Conservation (phyloP, 1,140 invertebrate genomes). For the Belonocnema kinseyi region DNA sequence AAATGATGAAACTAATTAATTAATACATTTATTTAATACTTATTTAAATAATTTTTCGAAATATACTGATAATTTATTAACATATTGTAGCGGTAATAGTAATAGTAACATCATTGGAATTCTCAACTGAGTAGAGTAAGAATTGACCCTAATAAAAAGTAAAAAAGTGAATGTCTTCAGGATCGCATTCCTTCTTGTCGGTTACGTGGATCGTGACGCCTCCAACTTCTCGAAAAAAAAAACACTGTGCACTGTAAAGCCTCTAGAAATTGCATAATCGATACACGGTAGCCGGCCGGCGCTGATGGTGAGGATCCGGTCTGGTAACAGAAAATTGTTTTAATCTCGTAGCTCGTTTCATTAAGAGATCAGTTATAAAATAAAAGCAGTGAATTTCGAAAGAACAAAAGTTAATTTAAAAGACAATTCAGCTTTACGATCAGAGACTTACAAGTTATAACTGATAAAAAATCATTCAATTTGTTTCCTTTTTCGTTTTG, state of each 20-base stretch:
- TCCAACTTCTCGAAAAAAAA: constrained; percentile 13
- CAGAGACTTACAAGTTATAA: neutral
- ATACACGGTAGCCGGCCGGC: neutral
- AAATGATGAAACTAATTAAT: too few species aligned
- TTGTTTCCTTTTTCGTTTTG: neutral
- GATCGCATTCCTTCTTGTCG: constrained; percentile 10
- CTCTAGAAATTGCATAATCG: constrained; percentile 21
- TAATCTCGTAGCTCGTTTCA: too few species aligned
- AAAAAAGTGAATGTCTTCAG: constrained; percentile 21
- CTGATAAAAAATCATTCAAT: neutral
- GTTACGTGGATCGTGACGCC: constrained; percentile 14
- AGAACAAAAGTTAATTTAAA: too few species aligned
- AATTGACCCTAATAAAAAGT: constrained; percentile 25
- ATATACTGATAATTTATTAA: neutral
- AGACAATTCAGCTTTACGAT: neutral
- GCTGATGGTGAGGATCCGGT: neutral
- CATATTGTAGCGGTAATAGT: neutral
- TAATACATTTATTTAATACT: too few species aligned
- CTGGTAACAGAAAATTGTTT: neutral
- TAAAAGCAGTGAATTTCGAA: too few species aligned
- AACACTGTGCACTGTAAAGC: neutral
- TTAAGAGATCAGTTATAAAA: too few species aligned
- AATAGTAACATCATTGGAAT: constrained; percentile 12
- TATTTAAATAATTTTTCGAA: too few species aligned
- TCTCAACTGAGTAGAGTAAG: neutral